Percentiles rank a stretch among this genome's conserved stretches.
phyloP scores from a whole-genome alignment of 2,888 invertebrate genomes.

The Aethes cnicana region DNA sequence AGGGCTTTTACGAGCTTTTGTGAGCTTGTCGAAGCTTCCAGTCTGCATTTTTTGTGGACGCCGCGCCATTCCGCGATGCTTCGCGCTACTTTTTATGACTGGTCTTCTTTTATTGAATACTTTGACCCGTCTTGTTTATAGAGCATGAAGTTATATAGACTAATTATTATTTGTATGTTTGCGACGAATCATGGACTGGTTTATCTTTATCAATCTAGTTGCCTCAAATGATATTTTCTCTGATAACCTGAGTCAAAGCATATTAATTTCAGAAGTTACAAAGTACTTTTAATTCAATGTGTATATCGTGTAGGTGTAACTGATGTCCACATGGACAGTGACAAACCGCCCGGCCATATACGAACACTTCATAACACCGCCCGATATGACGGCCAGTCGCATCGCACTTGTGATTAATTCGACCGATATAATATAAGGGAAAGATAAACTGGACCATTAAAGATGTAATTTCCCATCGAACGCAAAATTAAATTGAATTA shows the following conservation, averaged over 20 bases:
- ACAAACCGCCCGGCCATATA: constrained; percentile 57
- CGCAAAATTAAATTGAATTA: constrained; percentile 52
- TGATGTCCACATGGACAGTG: constrained; percentile 44
- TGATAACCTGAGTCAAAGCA: not conserved
- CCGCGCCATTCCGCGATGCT: constrained; percentile 59
- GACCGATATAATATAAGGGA: constrained; percentile 51
- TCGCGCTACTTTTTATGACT: constrained; percentile 61
- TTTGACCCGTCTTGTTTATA: constrained; percentile 50
- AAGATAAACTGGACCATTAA: constrained; percentile 52
- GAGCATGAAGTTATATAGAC: constrained; percentile 49
- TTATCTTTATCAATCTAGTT: too few relatives aligned
- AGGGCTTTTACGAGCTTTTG: constrained; percentile 82
- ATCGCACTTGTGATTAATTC: constrained; percentile 47
- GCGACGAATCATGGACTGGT: too few relatives aligned
- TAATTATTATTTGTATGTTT: constrained; percentile 54
- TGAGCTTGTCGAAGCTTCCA: constrained; percentile 78
- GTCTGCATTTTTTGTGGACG: constrained; percentile 73
- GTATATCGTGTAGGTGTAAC: constrained; percentile 29
- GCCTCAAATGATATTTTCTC: too few relatives aligned
- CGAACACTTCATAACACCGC: constrained; percentile 40
- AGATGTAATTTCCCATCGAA: constrained; percentile 45
- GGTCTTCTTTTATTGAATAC: constrained; percentile 74
- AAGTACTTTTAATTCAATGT: constrained; percentile 24
- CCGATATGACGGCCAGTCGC: constrained; percentile 35
- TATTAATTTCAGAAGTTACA: constrained; percentile 16